Conservation (phyloP, 2,797 vertebrate genomes). For the Tympanoctomys barrerae region DNA sequence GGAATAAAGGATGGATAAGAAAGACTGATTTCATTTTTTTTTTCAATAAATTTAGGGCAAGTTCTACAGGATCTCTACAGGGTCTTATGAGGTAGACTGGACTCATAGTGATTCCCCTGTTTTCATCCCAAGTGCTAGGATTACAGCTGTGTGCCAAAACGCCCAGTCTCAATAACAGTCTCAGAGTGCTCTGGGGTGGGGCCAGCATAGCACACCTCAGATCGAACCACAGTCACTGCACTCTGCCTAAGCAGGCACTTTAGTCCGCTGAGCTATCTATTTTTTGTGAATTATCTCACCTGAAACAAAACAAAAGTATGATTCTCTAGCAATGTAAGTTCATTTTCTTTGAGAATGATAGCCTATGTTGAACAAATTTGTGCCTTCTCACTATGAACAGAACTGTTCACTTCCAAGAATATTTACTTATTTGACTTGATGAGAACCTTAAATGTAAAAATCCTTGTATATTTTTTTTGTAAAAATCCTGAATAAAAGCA, state of each 20-base stretch:
- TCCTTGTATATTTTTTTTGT: not conserved
- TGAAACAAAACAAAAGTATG: constrained; percentile 7
- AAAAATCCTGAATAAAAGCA: not conserved
- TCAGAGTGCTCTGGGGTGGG: no score
- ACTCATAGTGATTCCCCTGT: no score
- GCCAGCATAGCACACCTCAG: no score
- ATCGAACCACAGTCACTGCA: no score
- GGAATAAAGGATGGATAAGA: not conserved
- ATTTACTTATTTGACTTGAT: not conserved
- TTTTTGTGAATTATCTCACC: constrained; percentile 12
- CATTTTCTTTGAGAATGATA: not conserved
- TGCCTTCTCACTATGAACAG: not conserved
- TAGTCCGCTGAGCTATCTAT: no score
- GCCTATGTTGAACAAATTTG: not conserved
- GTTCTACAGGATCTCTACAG: no score
- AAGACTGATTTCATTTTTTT: not conserved
- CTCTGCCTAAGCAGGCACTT: no score
- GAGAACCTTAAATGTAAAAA: constrained; percentile 15
- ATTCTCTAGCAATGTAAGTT: not conserved
- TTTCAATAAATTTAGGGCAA: no score
- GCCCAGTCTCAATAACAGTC: no score
- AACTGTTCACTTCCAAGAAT: not conserved
- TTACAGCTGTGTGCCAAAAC: no score
- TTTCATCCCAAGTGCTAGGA: no score
- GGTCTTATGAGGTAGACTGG: no score